Evolutionary conservation across 2,888 invertebrate genomes (phyloP).

Genomic region (Chorisops tibialis): DNA sequence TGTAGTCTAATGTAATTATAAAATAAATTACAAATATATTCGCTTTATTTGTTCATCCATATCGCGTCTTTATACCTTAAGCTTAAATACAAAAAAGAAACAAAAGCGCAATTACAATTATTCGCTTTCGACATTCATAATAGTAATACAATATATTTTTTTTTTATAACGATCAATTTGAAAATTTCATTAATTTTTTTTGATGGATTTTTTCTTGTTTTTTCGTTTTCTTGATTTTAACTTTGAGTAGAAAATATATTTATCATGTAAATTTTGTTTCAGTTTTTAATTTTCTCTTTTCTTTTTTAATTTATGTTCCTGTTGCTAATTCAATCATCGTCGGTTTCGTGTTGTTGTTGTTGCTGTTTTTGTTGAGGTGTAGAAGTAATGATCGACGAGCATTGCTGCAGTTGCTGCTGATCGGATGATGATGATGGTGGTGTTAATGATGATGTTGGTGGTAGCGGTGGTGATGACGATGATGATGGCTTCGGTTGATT

Average conservation of each 20-base stretch:
- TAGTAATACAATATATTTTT: neutral
- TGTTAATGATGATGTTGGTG: neutral
- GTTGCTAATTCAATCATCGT: neutral
- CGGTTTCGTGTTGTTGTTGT: neutral
- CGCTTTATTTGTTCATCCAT: slow-evolving; percentile 11
- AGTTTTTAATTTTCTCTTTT: neutral
- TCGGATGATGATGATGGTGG: neutral
- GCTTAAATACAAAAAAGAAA: slow-evolving; percentile 3
- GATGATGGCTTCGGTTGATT: neutral
- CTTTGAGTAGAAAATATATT: too few relatives aligned
- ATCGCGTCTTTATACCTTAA: slow-evolving; percentile 16
- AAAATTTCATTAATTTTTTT: neutral
- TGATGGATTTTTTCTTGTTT: too few relatives aligned
- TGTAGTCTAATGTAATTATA: slow-evolving; percentile 19
- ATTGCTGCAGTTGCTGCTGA: neutral
- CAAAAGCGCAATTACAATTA: neutral
- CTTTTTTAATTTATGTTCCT: neutral
- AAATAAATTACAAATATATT: slow-evolving; percentile 24
- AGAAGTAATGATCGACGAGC: neutral
- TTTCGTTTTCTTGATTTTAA: neutral
- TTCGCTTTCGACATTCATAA: slow-evolving; percentile 9
- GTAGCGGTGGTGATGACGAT: neutral
- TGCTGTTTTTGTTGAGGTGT: neutral
- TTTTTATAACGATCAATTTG: neutral
- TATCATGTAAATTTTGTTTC: neutral